Evolutionary conservation across 2,113 vertebrate species (phyloP), one percentile per base, ranked within the genome.

Genomic region (Corynorhinus townsendii): DNA sequence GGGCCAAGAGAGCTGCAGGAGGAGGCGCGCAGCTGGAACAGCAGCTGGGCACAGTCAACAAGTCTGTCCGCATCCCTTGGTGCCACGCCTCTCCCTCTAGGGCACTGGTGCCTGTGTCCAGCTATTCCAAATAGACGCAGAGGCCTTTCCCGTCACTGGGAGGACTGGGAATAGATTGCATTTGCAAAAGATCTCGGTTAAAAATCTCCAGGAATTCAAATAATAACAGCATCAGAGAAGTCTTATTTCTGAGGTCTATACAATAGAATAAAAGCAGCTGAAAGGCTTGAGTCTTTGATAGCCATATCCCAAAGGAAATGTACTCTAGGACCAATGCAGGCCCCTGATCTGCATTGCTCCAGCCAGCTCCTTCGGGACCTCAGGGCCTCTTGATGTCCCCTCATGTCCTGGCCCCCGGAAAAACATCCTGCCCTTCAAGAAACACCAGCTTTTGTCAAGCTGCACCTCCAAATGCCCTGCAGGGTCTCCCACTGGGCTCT

Each of bases 171-270:
- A 56, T 4, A 84, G 30, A 45, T 12, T 11, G 30, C 5, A 68
- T 45, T 77, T 80, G n/a, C 11, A 26, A 82, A 90, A 33, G 17
- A 77, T 79, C 75, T 66, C 75, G 28, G 45, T 73, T 33, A 56
- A 62, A 88, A 56, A 43, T 69, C 71, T 80, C 54, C 11, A 69
- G 26, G 40, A 45, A 89, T 62, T 84, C 17, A 59, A 68, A 81
- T 56, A 47, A 38, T 84, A 93, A 49, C 11, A 62, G 17, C n/a
- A 68, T 54, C 11, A 19, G 35, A 35, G 83, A 76, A 81, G 33
- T 72, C 56, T 73, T 81, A 19, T 15, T 77, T 92, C 77, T 84
- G 56, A 85, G 35, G 38, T 19, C 59, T 9, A 62, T 49, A 43
- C 75, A 83, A 86, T 56, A n/a, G 11, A 64, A 45, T 30, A 72